Evolutionary conservation across 2,113 vertebrate species (phyloP).

Genomic region (Microtus richardsoni): DNA sequence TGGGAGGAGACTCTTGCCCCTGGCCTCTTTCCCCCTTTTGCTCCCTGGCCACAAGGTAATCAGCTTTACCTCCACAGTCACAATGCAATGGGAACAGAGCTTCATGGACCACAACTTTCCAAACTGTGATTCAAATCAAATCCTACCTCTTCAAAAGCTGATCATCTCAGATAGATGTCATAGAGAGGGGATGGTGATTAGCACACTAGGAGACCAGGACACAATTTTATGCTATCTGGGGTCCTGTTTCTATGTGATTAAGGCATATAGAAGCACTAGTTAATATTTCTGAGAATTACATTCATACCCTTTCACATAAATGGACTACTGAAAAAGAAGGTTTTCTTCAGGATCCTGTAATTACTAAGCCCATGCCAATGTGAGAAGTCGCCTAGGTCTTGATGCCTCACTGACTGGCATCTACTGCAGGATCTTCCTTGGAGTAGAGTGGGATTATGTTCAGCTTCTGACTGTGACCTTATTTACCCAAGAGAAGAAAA

Average conservation of each 20-base stretch:
- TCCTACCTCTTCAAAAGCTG: neutral
- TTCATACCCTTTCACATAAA: neutral
- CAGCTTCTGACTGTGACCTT: neutral
- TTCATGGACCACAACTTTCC: neutral
- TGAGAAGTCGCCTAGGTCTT: neutral
- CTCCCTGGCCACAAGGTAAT: neutral
- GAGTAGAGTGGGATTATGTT: neutral
- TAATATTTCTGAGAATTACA: neutral
- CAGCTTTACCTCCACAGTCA: no score
- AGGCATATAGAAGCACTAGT: neutral
- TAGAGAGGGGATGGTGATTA: neutral
- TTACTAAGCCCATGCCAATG: neutral
- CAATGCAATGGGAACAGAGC: neutral
- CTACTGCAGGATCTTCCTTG: neutral
- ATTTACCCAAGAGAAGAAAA: constrained; percentile 22
- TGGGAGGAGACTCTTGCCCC: neutral
- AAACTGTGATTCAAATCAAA: neutral
- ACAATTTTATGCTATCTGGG: neutral
- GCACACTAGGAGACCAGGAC: neutral
- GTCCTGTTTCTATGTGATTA: neutral
- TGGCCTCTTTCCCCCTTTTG: neutral
- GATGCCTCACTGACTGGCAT: neutral
- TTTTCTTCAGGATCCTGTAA: neutral
- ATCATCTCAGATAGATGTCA: neutral
- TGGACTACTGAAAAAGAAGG: neutral